These are phyloP conservation scores for Ophioderma brevispina DNA, from an alignment of 35 echinoderm and acorn worm species.

Conservation along the genomic window DNA sequence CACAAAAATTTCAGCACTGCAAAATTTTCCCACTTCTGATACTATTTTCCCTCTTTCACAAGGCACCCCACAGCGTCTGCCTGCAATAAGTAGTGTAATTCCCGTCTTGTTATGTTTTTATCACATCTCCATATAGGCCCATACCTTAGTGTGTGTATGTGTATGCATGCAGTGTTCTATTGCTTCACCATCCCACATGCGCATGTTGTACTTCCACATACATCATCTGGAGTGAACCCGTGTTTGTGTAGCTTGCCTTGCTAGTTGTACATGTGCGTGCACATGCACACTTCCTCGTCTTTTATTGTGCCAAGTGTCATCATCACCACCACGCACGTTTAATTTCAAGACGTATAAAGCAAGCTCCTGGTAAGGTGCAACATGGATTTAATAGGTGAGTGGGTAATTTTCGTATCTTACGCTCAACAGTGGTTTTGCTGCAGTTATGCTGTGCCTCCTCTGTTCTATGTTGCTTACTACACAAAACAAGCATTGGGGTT, in stretches of 20 bases:
- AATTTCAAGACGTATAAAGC: too few relatives aligned
- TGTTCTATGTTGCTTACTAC: too few relatives aligned
- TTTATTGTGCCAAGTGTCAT: background rate
- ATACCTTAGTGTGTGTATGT: background rate
- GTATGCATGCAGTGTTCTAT: background rate
- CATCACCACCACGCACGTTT: too few relatives aligned
- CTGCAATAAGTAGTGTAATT: background rate
- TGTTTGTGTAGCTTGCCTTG: background rate
- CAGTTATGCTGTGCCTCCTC: too few relatives aligned
- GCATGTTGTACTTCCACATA: background rate
- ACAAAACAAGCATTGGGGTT: too few relatives aligned
- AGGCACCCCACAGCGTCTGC: background rate
- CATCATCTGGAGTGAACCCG: background rate
- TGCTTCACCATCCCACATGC: background rate
- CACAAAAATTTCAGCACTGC: background rate
- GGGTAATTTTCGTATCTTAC: too few relatives aligned
- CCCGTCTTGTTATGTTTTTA: background rate
- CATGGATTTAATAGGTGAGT: too few relatives aligned
- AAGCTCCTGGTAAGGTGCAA: too few relatives aligned
- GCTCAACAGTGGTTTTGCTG: too few relatives aligned
- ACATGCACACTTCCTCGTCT: background rate
- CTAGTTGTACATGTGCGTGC: background rate
- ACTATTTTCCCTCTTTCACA: background rate
- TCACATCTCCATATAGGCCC: constrained; percentile 8
- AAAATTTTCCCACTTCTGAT: background rate